A percentile compares a stretch with the other conserved stretches of the same genome.
Evolutionary conservation across 2,888 invertebrate genomes (phyloP).

Genomic region (Amblyjoppa fuscipennis): DNA sequence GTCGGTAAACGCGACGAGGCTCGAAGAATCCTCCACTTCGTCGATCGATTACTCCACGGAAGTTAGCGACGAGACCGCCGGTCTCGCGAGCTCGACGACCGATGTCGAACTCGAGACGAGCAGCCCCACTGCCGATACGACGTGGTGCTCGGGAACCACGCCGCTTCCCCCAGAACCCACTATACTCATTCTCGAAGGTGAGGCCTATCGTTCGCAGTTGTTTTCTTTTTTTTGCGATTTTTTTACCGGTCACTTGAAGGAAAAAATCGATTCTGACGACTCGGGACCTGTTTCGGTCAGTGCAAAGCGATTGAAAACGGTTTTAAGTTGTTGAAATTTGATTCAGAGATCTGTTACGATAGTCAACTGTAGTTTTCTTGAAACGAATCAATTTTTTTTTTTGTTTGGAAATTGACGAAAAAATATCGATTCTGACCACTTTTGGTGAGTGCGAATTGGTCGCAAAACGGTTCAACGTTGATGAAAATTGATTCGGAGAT

Average conservation of each 20-base stretch:
- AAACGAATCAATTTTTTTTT: slow-evolving; percentile 15
- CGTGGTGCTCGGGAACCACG: slow-evolving; percentile 84
- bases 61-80: slow-evolving; percentile 51
- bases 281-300: slow-evolving; percentile 17
- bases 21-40: slow-evolving; percentile 55
- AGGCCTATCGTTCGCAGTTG: slow-evolving; percentile 77
- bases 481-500: neutral
- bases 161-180: slow-evolving; percentile 89
- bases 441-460: no score
- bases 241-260: neutral
- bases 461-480: neutral
- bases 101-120: slow-evolving; percentile 66
- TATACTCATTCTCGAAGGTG: slow-evolving; percentile 95
- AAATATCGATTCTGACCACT: no score
- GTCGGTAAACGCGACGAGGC: slow-evolving; percentile 69
- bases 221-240: slow-evolving; percentile 20
- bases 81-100: slow-evolving; percentile 45
- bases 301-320: neutral
- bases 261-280: slow-evolving; percentile 4
- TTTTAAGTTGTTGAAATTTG: neutral
- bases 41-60: slow-evolving; percentile 37
- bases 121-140: slow-evolving; percentile 76
- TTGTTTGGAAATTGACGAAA: neutral
- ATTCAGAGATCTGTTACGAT: no score
- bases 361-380: neutral